Evolutionary conservation across 2,888 invertebrate species (phyloP).

Genomic region (Caenorhabditis japonica): DNA sequence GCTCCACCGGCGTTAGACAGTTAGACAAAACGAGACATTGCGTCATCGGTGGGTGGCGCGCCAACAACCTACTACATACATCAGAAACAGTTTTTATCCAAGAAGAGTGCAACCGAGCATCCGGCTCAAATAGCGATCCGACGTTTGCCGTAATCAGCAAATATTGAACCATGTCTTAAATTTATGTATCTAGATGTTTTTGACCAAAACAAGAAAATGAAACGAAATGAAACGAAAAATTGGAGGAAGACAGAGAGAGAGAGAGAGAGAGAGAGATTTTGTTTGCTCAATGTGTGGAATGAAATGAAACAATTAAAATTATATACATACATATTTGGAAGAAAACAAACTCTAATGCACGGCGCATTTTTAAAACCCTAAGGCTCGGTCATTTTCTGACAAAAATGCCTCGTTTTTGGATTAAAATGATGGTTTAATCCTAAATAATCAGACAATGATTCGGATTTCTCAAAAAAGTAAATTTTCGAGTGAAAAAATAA

Average conservation of each 20-base stretch:
- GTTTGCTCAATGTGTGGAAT: neutral
- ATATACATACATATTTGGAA: too few relatives aligned
- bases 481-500: too few relatives aligned
- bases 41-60: too few relatives aligned
- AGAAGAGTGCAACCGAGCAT: constrained; percentile 51
- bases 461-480: too few relatives aligned
- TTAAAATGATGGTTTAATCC: too few relatives aligned
- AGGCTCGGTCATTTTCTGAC: too few relatives aligned
- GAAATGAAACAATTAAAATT: neutral
- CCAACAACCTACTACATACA: constrained; percentile 43
- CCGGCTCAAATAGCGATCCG: constrained; percentile 75
- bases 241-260: neutral
- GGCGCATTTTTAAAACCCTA: too few relatives aligned
- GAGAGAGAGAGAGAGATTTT: constrained; percentile 1
- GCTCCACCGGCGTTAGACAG: too few relatives aligned
- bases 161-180: constrained; percentile 37
- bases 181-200: neutral
- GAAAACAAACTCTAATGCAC: too few relatives aligned
- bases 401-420: too few relatives aligned
- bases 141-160: constrained; percentile 75
- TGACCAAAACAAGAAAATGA: neutral
- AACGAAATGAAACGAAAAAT: neutral
- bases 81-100: constrained; percentile 64
- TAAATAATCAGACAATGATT: too few relatives aligned
- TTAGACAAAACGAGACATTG: too few relatives aligned